A percentile compares a stretch with the other conserved stretches of the same genome.
These are phyloP conservation scores for Ennomos erosarius DNA, from an alignment of 2,888 invertebrate genomes.

Conservation along the genomic window DNA sequence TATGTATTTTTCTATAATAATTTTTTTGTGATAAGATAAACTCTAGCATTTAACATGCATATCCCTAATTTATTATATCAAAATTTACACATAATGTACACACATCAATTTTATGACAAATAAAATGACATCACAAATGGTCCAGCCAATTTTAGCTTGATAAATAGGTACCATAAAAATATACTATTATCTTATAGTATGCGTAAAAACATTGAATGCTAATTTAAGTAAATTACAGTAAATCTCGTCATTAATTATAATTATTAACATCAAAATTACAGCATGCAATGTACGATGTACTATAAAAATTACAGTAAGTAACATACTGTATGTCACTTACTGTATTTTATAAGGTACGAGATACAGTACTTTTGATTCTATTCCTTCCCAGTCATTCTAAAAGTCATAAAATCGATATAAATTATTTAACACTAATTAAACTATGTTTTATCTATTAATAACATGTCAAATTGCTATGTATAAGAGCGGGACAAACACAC, in stretches of 20 bases:
- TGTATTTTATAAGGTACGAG: too few species aligned
- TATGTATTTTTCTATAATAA: constrained; percentile 43
- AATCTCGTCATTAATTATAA: too few species aligned
- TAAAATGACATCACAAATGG: constrained; percentile 9
- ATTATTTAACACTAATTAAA: constrained; percentile 15
- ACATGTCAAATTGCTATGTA: constrained; percentile 18
- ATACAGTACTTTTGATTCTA: background rate
- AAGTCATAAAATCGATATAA: constrained; percentile 19
- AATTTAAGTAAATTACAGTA: too few species aligned
- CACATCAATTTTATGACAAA: constrained; percentile 29
- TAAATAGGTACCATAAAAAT: background rate
- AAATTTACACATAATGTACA: constrained; percentile 59
- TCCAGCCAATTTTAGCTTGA: constrained; percentile 1
- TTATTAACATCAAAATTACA: too few species aligned
- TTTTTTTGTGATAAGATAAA: constrained; percentile 50
- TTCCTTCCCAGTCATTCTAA: background rate
- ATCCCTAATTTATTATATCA: constrained; percentile 40
- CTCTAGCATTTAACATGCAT: constrained; percentile 55
- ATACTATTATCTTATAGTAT: background rate
- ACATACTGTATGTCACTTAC: too few species aligned
- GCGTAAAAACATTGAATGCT: too few species aligned
- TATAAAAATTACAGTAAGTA: too few species aligned
- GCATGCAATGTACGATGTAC: too few species aligned
- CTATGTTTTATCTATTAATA: constrained; percentile 19
- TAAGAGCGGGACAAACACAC: constrained; percentile 27